Conservation (phyloP, 2,113 vertebrate species). For the Delphinus delphis region DNA sequence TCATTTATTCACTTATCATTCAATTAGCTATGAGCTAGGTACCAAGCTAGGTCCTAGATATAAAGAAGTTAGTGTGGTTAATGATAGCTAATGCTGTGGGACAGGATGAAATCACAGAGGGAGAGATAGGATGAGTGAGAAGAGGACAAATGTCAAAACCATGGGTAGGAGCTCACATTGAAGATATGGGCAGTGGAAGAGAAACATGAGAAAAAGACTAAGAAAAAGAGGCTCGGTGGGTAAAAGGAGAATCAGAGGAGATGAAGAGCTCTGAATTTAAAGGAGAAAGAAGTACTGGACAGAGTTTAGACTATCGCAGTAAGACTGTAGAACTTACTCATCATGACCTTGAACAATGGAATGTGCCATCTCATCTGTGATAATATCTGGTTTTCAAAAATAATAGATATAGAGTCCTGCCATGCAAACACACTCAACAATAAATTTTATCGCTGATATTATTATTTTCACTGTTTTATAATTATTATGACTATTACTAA, state of each 20-base stretch:
- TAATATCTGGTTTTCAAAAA: not conserved
- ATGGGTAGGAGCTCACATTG: not conserved
- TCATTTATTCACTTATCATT: not conserved
- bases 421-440: not conserved
- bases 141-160: not conserved
- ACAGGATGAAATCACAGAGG: not conserved
- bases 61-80: not conserved
- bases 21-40: not conserved
- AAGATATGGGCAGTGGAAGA: not conserved
- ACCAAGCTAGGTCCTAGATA: not conserved
- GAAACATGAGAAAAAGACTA: not conserved
- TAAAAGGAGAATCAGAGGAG: not conserved
- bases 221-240: not conserved
- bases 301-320: not conserved
- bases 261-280: not conserved
- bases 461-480: not conserved
- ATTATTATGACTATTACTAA: not conserved
- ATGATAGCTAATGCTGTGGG: not conserved
- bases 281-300: not conserved
- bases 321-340: not conserved
- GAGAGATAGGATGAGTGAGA: not conserved
- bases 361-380: not conserved
- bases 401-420: not conserved
- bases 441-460: not conserved
- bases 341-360: not conserved